Evolutionary conservation across 2,797 vertebrate species (phyloP), one percentile per base, ranked within the genome.

Genomic region (Danio albolineatus): DNA sequence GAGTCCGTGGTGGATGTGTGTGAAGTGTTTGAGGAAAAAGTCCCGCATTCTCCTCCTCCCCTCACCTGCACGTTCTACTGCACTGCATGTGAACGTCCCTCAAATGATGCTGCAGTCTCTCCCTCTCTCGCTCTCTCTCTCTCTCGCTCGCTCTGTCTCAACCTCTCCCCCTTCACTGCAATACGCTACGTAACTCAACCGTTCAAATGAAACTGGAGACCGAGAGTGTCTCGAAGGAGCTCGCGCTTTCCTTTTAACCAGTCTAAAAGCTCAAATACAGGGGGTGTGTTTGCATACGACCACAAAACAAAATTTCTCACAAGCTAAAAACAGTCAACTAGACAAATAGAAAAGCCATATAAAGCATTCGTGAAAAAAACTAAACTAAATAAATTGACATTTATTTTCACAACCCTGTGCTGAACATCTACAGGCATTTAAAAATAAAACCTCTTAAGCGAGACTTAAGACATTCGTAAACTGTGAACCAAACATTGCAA

Each of bases 91-190:
- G 94, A 92, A 91, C 91, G 92, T 92, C 93, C 94, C 95, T 93
- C 91, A 92, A 94, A 94, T 94, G 95, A 97, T 96, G 96, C 96
- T 96, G 96, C 96, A 96, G 96, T 95, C 91, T 93, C 92, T 90
- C 92, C 87, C 92, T 84, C 91, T 80, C 90, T 61, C 79, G 78
- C 85, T 62, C 72, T 70, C 59, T 69, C 21, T 46, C 86, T 82
- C 81, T 82, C 85, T 62, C 72, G 70, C 59, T 69, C 21, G 46
- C 86, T 82, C 81, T 82, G 78, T 83, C 80, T 83, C 85, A 82
- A 83, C 79, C 85, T 79, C 77, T 82, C 86, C 85, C 81, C 80
- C 83, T 85, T 90, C 88, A 90, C 92, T 88, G 91, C 92, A 92
- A 92, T 92, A 88, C 90, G 77, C 85, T 88, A 89, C 87, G 91